Base-by-base conservation (phyloP, 2,797 vertebrate species). In the Pyrrhura leucotis region DNA sequence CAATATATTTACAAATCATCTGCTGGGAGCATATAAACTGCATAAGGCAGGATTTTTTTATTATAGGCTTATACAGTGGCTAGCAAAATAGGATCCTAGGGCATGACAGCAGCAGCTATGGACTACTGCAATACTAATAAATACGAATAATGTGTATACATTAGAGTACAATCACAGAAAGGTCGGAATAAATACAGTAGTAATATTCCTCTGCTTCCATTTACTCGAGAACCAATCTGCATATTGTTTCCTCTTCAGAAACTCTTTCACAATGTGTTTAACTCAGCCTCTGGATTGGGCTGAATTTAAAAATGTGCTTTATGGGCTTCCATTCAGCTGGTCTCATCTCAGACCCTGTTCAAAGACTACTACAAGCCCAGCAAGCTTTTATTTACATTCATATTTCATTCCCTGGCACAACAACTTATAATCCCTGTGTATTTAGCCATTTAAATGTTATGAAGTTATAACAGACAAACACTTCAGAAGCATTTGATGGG, bases 1-100 rank as follows among this genome's bases (percentile, higher is more conserved):
- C 42, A 68, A 81, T 88, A 50, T 51, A 91, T 77, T 89, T 88
- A 75, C 53, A 77, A 74, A 95, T 91, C 87, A 66, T 85, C 87
- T 80, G 39, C 72, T 66, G 39, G 82, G 48, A 53, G 29, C 22
- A 29, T 59, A 88, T 54, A 81, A 92, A 84, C 50, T 47, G 50
- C 65, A 39, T 72, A 80, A 90, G 92, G 35, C 14, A 78, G 53
- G 45, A 37, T 2, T 22, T 48, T 59, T 56, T 73, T 59, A 75
- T 71, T 78, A 65, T 19, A 54, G 45, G 53, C 50, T 94, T 78
- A 72, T 66, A 83, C 45, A 78, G 44, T 40, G 72, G 40, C 26
- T 73, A 74, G 71, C 50, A 94, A 80, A 95, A 74, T 11, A 62
- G n/a, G 12, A 88, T 69, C 31, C 53, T 58, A 33, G 23, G 39